phyloP scores from a whole-genome alignment of 2,888 invertebrate species.

The Disparrhopalites patrizii region DNA sequence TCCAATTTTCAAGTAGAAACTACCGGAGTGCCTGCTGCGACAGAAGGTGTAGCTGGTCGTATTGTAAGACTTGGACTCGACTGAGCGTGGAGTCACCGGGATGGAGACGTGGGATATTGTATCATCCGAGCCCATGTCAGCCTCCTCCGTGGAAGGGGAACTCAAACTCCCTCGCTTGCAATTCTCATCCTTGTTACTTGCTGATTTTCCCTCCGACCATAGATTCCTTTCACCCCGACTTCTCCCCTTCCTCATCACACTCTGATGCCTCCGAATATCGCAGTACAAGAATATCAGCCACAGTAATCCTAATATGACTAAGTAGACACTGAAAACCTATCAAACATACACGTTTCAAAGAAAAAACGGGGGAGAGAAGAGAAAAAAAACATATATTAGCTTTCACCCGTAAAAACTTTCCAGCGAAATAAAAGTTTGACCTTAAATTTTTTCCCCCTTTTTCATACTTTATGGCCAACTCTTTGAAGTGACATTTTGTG shows the following conservation, averaged over 20 bases:
- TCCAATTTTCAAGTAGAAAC: constrained; percentile 69
- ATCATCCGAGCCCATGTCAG: constrained; percentile 31
- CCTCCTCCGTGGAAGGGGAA: constrained; percentile 34
- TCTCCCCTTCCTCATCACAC: constrained; percentile 39
- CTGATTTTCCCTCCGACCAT: constrained; percentile 22
- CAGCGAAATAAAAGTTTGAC: no score
- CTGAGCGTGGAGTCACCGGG: constrained; percentile 40
- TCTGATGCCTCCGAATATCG: constrained; percentile 62
- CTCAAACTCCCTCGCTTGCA: constrained; percentile 31
- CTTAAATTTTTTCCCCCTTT: no score
- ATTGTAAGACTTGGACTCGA: constrained; percentile 42
- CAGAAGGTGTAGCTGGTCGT: constrained; percentile 55
- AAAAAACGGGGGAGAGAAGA: no score
- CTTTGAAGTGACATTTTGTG: no score
- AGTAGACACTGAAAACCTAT: constrained; percentile 62
- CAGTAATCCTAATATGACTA: constrained; percentile 59
- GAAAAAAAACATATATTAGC: constrained; percentile 1
- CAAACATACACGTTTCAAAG: background rate
- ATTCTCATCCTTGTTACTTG: constrained; percentile 25
- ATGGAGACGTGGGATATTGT: constrained; percentile 40
- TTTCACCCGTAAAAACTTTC: no score
- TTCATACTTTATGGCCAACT: no score
- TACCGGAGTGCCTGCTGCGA: constrained; percentile 66
- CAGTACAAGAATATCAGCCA: constrained; percentile 62
- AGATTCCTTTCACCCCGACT: constrained; percentile 32